Percentiles rank a stretch among this genome's conserved stretches.
These are phyloP conservation scores for Pseudoatta argentina DNA, from an alignment of 1,140 invertebrate species.

Conservation along the genomic window DNA sequence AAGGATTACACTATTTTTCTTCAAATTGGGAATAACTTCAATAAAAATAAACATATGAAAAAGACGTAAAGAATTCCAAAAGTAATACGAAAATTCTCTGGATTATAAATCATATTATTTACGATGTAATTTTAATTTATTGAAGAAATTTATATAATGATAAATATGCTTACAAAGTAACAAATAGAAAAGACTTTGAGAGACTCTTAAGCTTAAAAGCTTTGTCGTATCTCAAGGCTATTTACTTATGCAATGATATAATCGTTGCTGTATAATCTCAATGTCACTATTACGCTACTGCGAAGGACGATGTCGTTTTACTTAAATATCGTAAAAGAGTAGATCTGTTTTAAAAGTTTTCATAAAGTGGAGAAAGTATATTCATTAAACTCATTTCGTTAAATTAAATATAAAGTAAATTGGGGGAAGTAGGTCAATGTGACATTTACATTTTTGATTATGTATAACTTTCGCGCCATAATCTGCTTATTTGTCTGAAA, in stretches of 20 bases:
- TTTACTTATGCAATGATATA: slow-evolving; percentile 49
- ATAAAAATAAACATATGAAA: neutral
- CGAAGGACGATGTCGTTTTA: slow-evolving; percentile 21
- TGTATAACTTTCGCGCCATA: neutral
- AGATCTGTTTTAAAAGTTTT: neutral
- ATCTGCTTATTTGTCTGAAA: neutral
- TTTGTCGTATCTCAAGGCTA: slow-evolving; percentile 35
- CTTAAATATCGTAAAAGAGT: slow-evolving; percentile 16
- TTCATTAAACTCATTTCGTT: neutral
- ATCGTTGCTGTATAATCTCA: slow-evolving; percentile 48
- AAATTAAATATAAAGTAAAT: neutral
- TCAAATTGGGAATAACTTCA: neutral
- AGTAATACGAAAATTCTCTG: neutral
- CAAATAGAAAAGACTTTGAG: neutral
- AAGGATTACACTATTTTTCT: neutral
- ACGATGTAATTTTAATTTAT: neutral
- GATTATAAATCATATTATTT: neutral
- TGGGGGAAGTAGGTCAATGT: neutral
- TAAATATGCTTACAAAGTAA: neutral
- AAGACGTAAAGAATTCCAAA: neutral
- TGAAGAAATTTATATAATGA: neutral
- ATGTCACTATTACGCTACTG: slow-evolving; percentile 49
- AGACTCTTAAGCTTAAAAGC: slow-evolving; percentile 41
- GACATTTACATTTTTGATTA: slow-evolving; percentile 16
- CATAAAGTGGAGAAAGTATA: slow-evolving; percentile 11